Evolutionary conservation across 2,113 vertebrate genomes (phyloP).

Genomic region (Myrmecophaga tridactyla): DNA sequence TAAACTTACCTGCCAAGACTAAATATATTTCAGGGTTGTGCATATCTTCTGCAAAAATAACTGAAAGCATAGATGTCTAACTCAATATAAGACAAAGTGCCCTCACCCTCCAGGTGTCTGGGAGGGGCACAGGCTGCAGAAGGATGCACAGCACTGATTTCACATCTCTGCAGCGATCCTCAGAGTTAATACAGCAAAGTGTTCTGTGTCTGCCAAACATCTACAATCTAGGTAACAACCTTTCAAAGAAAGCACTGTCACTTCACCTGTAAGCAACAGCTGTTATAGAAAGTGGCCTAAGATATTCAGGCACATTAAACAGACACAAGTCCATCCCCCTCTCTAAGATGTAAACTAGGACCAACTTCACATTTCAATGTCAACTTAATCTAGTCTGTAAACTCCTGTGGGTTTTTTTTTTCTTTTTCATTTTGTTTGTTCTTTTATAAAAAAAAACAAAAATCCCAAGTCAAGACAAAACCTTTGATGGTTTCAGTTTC

Average conservation of each 20-base stretch:
- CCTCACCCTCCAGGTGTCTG: neutral
- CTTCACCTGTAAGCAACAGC: constrained; percentile 63
- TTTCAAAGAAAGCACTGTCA: constrained; percentile 71
- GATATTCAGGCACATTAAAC: constrained; percentile 79
- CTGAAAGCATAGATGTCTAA: constrained; percentile 26
- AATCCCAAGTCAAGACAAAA: constrained; percentile 74
- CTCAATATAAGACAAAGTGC: constrained; percentile 27
- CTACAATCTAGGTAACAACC: constrained; percentile 51
- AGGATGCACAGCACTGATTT: neutral
- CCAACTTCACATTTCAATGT: constrained; percentile 85
- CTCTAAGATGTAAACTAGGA: constrained; percentile 84
- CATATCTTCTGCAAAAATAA: constrained; percentile 58
- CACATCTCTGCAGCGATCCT: constrained; percentile 28
- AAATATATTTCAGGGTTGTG: constrained; percentile 55
- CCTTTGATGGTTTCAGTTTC: constrained; percentile 81
- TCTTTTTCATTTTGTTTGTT: constrained; percentile 72
- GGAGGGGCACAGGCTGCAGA: neutral
- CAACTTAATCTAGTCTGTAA: constrained; percentile 80
- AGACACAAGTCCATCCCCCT: constrained; percentile 54
- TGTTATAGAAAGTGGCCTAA: constrained; percentile 74
- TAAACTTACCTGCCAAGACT: constrained; percentile 74
- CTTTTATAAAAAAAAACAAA: constrained; percentile 63
- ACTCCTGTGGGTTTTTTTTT: constrained; percentile 63
- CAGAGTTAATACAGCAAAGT: constrained; percentile 1
- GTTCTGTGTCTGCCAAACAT: neutral